Evolutionary conservation across 2,797 vertebrate genomes (phyloP).

Genomic region (Melanotaenia nigrans): DNA sequence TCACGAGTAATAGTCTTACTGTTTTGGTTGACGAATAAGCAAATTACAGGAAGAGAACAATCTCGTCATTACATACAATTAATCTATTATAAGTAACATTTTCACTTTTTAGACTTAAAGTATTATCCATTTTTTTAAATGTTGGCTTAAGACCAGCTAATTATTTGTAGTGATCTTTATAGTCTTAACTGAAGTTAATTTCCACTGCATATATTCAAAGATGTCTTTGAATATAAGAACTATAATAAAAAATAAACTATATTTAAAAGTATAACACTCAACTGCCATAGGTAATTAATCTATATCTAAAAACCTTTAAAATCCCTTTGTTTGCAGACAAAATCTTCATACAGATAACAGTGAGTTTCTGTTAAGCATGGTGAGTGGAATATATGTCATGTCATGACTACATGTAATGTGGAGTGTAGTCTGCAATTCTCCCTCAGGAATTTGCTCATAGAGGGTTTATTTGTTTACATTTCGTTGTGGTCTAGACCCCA

Average conservation of each 20-base stretch:
- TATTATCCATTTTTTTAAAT: neutral
- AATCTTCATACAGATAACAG: neutral
- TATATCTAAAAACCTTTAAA: neutral
- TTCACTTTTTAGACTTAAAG: neutral
- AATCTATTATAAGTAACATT: no score
- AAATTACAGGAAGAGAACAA: neutral
- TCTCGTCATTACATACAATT: neutral
- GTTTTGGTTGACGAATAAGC: neutral
- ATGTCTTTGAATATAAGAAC: neutral
- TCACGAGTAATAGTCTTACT: neutral
- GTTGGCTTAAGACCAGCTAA: neutral
- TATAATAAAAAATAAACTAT: neutral
- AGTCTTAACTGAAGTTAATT: neutral
- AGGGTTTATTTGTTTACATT: constrained; percentile 60
- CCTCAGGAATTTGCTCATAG: constrained; percentile 13
- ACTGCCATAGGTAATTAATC: neutral
- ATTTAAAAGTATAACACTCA: neutral
- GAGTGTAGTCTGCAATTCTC: neutral
- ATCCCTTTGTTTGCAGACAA: neutral
- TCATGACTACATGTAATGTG: neutral
- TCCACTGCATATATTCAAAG: neutral
- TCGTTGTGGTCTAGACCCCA: constrained; percentile 59
- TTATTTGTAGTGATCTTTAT: neutral
- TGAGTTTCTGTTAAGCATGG: neutral
- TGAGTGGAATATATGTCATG: neutral